A percentile compares a stretch with the other conserved stretches of the same genome.
phyloP scores from a whole-genome alignment of 2,888 invertebrate genomes.

The Gasteruption jaculator region DNA sequence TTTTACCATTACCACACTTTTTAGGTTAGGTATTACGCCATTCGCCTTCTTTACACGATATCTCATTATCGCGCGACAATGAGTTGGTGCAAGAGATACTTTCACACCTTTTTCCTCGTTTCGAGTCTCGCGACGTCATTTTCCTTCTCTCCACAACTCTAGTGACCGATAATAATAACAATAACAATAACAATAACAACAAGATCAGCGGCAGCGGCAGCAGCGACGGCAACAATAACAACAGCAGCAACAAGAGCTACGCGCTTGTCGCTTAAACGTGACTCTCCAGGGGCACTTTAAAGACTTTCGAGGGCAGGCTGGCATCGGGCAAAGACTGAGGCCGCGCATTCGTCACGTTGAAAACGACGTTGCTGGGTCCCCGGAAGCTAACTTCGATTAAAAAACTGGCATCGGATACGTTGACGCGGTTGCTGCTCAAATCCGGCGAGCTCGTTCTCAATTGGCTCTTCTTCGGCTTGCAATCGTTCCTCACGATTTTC shows the following conservation, averaged over 20 bases:
- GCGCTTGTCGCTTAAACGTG: conserved; percentile 54
- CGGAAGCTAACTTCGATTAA: conserved; percentile 56
- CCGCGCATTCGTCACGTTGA: conserved; percentile 53
- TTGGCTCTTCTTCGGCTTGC: conserved; percentile 56
- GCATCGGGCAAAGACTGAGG: conserved; percentile 57
- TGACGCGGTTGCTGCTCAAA: conserved; percentile 51
- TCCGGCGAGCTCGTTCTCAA: conserved; percentile 62
- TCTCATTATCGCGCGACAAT: too few species aligned
- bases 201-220: too few species aligned
- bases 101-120: too few species aligned
- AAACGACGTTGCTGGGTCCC: conserved; percentile 55
- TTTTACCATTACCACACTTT: too few species aligned
- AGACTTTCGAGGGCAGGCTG: conserved; percentile 50
- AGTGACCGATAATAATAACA: too few species aligned
- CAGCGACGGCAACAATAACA: not conserved
- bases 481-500: conserved; percentile 52
- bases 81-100: too few species aligned
- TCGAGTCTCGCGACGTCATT: too few species aligned
- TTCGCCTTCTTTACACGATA: too few species aligned
- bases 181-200: too few species aligned
- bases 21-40: too few species aligned
- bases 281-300: conserved; percentile 59
- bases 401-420: conserved; percentile 46
- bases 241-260: too few species aligned
- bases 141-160: too few species aligned